phyloP scores from a whole-genome alignment of 2,113 vertebrate genomes.

The Neogale vison region DNA sequence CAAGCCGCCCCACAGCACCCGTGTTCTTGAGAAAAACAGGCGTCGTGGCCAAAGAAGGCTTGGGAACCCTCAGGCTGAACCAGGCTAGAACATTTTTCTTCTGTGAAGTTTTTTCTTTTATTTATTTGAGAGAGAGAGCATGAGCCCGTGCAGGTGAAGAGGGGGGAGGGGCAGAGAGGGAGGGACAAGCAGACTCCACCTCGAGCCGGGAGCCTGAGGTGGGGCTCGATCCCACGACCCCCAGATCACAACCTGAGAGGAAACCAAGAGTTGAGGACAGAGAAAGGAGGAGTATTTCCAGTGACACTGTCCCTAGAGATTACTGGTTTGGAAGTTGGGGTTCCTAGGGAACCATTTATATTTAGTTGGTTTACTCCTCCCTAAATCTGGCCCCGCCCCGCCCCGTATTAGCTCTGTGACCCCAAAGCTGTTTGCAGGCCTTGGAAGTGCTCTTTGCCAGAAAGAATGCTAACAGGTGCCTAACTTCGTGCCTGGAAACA shows the following conservation, averaged over 20 bases:
- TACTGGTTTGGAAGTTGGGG: background rate
- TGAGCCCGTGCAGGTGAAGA: rapidly evolving
- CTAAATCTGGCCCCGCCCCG: background rate
- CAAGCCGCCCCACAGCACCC: too few relatives aligned
- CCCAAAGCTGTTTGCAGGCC: background rate
- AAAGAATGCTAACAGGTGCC: background rate
- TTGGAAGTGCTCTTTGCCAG: background rate
- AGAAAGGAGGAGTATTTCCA: background rate
- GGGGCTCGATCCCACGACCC: background rate
- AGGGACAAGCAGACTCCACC: background rate
- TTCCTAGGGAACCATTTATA: background rate
- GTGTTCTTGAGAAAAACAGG: background rate
- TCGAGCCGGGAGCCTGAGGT: background rate
- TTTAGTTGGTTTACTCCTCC: background rate
- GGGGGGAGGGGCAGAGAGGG: background rate
- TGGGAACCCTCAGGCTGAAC: too few relatives aligned
- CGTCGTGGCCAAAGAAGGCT: rapidly evolving
- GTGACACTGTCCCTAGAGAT: background rate
- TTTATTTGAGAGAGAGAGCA: background rate
- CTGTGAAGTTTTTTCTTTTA: background rate
- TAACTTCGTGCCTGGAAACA: background rate
- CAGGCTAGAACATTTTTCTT: background rate
- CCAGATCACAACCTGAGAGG: background rate
- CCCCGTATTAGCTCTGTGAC: background rate
- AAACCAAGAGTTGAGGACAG: background rate